These are phyloP conservation scores for Hemicrepidius hirtus DNA, from an alignment of 2,888 invertebrate species.

Conservation along the genomic window DNA sequence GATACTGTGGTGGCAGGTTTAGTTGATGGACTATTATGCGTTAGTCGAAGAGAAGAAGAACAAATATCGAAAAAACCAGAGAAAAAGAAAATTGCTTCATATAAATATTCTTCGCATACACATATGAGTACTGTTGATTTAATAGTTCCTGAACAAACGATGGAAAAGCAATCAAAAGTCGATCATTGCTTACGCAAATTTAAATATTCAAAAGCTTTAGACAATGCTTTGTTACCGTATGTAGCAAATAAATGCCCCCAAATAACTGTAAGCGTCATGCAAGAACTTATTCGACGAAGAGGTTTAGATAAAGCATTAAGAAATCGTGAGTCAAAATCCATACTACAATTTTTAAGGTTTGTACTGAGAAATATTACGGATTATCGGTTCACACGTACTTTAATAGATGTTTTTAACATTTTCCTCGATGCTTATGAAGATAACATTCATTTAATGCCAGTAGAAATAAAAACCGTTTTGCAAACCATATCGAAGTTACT, in stretches of 20 bases:
- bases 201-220: constrained; percentile 87
- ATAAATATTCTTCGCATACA: constrained; percentile 70
- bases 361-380: constrained; percentile 81
- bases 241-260: constrained; percentile 82
- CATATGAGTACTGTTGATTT: constrained; percentile 72
- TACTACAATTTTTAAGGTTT: constrained; percentile 83
- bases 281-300: constrained; percentile 90
- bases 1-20: constrained; percentile 93
- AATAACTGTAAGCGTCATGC: constrained; percentile 85
- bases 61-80: constrained; percentile 67
- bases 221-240: constrained; percentile 78
- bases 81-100: constrained; percentile 75
- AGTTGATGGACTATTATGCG: constrained; percentile 93
- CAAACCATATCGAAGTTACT: constrained; percentile 77
- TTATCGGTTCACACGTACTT: constrained; percentile 81
- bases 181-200: constrained; percentile 86
- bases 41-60: constrained; percentile 84
- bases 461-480: constrained; percentile 78
- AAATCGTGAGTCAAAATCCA: constrained; percentile 80
- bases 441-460: constrained; percentile 77
- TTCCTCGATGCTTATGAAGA: constrained; percentile 86
- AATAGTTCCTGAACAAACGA: constrained; percentile 71
- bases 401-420: constrained; percentile 84
- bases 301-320: constrained; percentile 85
- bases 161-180: constrained; percentile 74